A percentile compares a stretch with the other conserved stretches of the same genome.
phyloP scores from a whole-genome alignment of 2,113 vertebrate genomes.

The Ardeotis arabs region DNA sequence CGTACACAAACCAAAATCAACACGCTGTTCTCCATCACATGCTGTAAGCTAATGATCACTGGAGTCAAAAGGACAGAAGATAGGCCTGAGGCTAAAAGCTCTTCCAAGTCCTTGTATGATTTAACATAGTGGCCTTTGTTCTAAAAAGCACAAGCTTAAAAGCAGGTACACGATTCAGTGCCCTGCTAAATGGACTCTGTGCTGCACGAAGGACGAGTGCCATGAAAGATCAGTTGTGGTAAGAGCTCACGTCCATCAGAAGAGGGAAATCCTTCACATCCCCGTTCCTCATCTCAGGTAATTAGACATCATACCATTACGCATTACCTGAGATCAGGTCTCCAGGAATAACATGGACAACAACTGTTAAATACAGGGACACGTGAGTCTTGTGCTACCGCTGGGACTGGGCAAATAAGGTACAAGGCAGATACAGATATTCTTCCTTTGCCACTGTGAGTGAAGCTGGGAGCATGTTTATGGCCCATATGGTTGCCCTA shows the following conservation, averaged over 20 bases:
- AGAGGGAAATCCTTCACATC: neutral
- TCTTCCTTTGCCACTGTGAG: neutral
- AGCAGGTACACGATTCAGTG: neutral
- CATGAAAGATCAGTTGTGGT: rapidly evolving
- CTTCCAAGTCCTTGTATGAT: neutral
- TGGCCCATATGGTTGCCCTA: constrained; percentile 6
- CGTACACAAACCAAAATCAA: neutral
- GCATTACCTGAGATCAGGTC: neutral
- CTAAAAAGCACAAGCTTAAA: neutral
- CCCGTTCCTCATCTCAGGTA: neutral
- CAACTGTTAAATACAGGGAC: neutral
- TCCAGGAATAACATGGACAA: neutral
- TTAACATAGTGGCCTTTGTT: neutral
- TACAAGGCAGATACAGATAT: neutral
- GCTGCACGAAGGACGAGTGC: neutral
- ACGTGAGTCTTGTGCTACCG: neutral
- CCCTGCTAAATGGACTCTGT: neutral
- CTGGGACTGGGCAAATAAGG: neutral
- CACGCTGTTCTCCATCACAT: neutral
- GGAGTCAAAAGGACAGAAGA: neutral
- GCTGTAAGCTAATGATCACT: neutral
- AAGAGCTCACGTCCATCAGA: neutral
- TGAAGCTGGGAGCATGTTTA: neutral
- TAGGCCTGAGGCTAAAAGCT: neutral
- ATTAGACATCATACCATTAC: no score